Evolutionary conservation across 2,888 invertebrate genomes (phyloP), one percentile per base, ranked within the genome.

Genomic region (Pristionchus exspectatus): DNA sequence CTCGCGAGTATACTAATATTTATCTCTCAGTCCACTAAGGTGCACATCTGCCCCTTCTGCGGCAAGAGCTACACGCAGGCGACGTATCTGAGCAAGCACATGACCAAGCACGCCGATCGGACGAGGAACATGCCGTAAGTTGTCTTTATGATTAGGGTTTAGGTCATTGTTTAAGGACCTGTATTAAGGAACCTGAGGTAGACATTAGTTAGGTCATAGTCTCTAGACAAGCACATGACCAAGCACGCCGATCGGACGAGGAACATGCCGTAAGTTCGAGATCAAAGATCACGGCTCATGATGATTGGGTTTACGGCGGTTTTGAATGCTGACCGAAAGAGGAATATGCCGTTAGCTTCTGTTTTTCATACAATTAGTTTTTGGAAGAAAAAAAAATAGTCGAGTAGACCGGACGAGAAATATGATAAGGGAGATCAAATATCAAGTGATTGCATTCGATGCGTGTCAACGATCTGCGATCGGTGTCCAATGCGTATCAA

Each of bases 21-120:
- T n/a, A 81, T 81, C 81, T 81, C 81, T 66, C 44, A 87, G 87
- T 66, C 66, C 44, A 69, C 69, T 87, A 87, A 94, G 94, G 99
- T 98, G 91, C 99, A 99, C 96, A 98, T 99, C 96, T 99, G 99
- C 96, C 98, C 98, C 95, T 98, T 98, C 96, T 99, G 99, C 96
- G 99, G 99, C 95, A 99, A 99, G 96, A 98, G 98, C 92, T 99
- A 99, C 96, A 99, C 99, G 90, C 99, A 99, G 96, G 98, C 99
- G 96, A 99, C 98, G 92, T 99, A 99, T 96, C 96, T 99, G 95
- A 98, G 98, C 95, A 98, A 99, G 96, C 99, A 99, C 96, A 98
- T 99, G 98, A 98, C 98, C 95, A 99, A 99, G 95, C 99, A 99
- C 95, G 92, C 94, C 14, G 95, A 95, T 89, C 74, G 95, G 38